Conservation (phyloP, 2,888 invertebrate species). For the Xestia c-nigrum region DNA sequence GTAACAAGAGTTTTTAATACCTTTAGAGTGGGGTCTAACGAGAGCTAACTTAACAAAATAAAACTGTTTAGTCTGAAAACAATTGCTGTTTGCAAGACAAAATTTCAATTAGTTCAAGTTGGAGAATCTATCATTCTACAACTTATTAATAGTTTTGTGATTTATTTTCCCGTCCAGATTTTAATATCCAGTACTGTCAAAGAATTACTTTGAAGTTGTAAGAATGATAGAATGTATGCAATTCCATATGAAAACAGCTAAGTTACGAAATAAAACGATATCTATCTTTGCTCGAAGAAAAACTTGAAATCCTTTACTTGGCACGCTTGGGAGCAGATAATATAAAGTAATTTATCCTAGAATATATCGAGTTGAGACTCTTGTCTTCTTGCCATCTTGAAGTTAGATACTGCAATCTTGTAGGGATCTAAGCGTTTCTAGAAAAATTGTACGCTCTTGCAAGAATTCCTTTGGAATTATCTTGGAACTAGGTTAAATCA, state of each 20-base stretch:
- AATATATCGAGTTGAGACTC: conserved; percentile 39
- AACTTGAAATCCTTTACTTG: conserved; percentile 52
- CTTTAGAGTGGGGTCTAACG: not conserved
- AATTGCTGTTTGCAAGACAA: not conserved
- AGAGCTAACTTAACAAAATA: not conserved
- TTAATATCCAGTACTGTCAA: not conserved
- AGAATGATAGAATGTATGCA: conserved; percentile 19
- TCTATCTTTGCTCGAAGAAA: conserved; percentile 44
- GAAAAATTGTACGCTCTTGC: conserved; percentile 15
- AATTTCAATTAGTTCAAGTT: not conserved
- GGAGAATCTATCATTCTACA: not conserved
- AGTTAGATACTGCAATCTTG: conserved; percentile 41
- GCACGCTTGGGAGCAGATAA: conserved; percentile 47
- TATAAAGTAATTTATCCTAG: conserved; percentile 58
- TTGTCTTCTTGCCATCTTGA: conserved; percentile 26
- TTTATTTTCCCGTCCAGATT: not conserved
- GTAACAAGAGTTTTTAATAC: not conserved
- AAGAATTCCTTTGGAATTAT: conserved; percentile 15
- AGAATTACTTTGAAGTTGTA: not conserved
- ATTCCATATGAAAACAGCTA: conserved; percentile 34
- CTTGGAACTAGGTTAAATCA: conserved; percentile 18
- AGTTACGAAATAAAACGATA: conserved; percentile 54
- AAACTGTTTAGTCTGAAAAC: not conserved
- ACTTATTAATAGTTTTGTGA: no score
- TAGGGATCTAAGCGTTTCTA: conserved; percentile 20